These are phyloP conservation scores for Murina feae DNA, from an alignment of 2,113 vertebrate species.

Conservation along the genomic window DNA sequence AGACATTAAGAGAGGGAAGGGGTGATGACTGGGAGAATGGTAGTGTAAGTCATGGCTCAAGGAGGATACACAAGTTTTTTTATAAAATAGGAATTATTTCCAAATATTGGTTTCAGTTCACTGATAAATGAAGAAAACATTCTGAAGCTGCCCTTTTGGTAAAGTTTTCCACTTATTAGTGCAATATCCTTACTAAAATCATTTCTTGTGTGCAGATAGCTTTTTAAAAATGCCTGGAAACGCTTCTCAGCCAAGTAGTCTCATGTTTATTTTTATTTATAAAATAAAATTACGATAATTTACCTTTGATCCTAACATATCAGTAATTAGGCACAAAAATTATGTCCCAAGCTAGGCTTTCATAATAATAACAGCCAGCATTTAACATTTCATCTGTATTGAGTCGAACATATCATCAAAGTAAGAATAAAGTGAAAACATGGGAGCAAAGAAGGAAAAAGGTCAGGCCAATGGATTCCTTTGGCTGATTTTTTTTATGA, in stretches of 20 bases:
- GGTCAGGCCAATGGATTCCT: not conserved
- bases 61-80: not conserved
- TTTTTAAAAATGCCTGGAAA: slow-evolving; percentile 27
- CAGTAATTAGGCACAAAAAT: not conserved
- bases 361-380: not conserved
- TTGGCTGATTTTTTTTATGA: slow-evolving; percentile 17
- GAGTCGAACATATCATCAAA: not conserved
- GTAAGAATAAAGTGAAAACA: not conserved
- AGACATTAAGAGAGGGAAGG: not conserved
- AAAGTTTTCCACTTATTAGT: not conserved
- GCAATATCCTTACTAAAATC: not conserved
- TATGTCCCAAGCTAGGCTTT: not conserved
- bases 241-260: not conserved
- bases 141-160: not conserved
- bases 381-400: not conserved
- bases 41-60: not conserved
- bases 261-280: not conserved
- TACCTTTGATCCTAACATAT: slow-evolving; percentile 12
- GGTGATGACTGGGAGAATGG: fast-evolving
- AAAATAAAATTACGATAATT: not conserved
- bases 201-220: not conserved
- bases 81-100: not conserved
- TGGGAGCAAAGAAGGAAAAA: not conserved
- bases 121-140: not conserved
- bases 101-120: not conserved